Evolutionary conservation across 2,113 vertebrate species (phyloP).

Genomic region (Catharus bicknelli): DNA sequence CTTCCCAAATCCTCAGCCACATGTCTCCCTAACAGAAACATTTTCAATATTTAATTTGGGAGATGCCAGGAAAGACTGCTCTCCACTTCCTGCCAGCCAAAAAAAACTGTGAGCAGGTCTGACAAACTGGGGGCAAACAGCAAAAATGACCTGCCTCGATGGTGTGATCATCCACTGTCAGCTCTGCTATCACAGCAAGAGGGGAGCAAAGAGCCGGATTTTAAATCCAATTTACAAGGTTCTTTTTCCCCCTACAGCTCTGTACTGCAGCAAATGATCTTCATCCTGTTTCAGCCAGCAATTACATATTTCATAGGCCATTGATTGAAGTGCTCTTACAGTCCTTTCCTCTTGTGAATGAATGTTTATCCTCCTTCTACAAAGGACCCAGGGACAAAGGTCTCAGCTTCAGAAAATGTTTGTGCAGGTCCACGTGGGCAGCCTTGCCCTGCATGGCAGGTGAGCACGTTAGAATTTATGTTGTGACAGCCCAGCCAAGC

Average conservation of each 20-base stretch:
- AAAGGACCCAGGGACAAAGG: background rate
- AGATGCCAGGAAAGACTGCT: background rate
- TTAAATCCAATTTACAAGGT: background rate
- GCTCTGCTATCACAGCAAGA: background rate
- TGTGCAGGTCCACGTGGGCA: background rate
- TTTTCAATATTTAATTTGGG: conserved; percentile 32
- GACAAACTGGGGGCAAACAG: background rate
- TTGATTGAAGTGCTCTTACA: conserved; percentile 28
- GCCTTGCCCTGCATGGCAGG: background rate
- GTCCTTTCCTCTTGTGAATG: conserved; percentile 3
- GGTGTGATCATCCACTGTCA: background rate
- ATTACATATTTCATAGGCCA: conserved; percentile 16
- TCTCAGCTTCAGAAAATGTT: background rate
- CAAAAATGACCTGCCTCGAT: rapidly evolving
- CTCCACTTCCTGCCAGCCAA: background rate
- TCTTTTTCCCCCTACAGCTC: background rate
- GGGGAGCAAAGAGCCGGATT: background rate
- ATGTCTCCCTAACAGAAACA: background rate
- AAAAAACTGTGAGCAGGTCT: background rate
- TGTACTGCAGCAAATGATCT: background rate
- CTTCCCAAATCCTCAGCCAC: conserved; percentile 5
- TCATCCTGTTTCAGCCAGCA: background rate
- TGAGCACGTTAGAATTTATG: background rate
- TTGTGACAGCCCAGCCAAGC: background rate
- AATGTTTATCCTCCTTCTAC: conserved; percentile 7